Conservation (phyloP, 2,113 vertebrate genomes). For the Uropsilus gracilis region DNA sequence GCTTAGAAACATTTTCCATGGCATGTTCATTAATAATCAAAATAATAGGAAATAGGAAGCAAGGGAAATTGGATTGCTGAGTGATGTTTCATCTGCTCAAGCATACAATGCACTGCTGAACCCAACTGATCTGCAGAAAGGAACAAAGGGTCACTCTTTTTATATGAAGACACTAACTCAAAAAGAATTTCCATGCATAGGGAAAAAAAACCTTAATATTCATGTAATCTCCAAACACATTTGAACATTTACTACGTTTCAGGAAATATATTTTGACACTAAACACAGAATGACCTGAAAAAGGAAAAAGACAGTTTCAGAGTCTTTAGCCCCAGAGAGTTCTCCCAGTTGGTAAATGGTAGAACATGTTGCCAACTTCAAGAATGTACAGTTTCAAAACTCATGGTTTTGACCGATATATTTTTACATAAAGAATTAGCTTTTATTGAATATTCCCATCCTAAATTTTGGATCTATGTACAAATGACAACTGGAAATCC, state of each 20-base stretch:
- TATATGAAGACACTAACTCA: background rate
- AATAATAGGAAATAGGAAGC: background rate
- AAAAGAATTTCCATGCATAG: background rate
- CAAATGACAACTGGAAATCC: background rate
- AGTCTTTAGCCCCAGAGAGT: background rate
- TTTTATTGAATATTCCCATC: background rate
- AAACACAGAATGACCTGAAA: background rate
- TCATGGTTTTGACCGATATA: background rate
- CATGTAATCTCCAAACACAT: background rate
- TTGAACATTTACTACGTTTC: background rate
- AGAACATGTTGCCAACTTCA: background rate
- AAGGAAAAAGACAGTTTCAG: background rate
- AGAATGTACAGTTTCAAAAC: background rate
- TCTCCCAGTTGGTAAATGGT: background rate
- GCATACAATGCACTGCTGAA: background rate
- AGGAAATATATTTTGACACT: background rate
- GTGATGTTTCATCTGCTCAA: background rate
- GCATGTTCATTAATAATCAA: background rate
- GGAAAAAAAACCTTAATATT: background rate
- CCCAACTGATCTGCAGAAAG: background rate
- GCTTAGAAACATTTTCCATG: conserved; percentile 7
- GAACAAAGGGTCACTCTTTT: background rate
- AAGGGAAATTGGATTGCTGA: background rate
- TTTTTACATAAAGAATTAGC: conserved; percentile 8
- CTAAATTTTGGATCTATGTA: background rate